Percentiles rank a stretch among this genome's conserved stretches.
These are phyloP conservation scores for Ceratina australensis DNA, from an alignment of 1,140 invertebrate genomes.

Conservation along the genomic window DNA sequence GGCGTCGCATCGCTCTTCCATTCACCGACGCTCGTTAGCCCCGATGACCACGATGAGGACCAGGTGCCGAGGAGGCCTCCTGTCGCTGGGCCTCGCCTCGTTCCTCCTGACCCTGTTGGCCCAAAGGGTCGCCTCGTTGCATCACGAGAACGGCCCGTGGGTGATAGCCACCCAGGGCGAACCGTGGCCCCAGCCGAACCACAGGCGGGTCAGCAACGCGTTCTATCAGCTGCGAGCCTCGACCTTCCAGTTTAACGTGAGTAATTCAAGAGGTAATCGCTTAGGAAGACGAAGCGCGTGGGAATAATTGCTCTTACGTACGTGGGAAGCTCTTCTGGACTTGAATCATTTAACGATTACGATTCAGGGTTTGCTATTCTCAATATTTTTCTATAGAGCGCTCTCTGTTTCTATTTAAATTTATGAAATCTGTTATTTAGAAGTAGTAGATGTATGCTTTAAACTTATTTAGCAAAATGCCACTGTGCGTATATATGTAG, in stretches of 20 bases:
- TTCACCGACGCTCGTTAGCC: not conserved
- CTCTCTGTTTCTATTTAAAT: too few species aligned
- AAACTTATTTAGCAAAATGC: too few species aligned
- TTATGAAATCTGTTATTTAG: too few species aligned
- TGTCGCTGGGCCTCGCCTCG: not conserved
- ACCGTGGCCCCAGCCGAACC: constrained; percentile 72
- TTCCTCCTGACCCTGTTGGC: not conserved
- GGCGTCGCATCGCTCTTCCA: constrained; percentile 47
- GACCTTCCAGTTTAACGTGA: constrained; percentile 65
- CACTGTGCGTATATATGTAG: too few species aligned
- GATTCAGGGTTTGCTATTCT: too few species aligned
- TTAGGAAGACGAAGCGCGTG: not conserved
- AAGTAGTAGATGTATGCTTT: too few species aligned
- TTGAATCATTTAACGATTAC: too few species aligned
- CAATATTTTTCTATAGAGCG: too few species aligned
- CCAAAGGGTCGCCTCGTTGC: constrained; percentile 19
- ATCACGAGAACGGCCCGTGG: constrained; percentile 69
- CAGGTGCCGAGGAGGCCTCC: not conserved
- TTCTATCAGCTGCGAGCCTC: constrained; percentile 57
- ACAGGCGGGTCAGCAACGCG: constrained; percentile 38
- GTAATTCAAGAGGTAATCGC: constrained; percentile 7
- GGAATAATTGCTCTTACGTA: not conserved
- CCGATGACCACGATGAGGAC: constrained; percentile 30
- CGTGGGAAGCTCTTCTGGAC: not conserved
- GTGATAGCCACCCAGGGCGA: constrained; percentile 74